Evolutionary conservation across 2,888 invertebrate species (phyloP), one percentile per base, ranked within the genome.

Genomic region (Mantis religiosa): DNA sequence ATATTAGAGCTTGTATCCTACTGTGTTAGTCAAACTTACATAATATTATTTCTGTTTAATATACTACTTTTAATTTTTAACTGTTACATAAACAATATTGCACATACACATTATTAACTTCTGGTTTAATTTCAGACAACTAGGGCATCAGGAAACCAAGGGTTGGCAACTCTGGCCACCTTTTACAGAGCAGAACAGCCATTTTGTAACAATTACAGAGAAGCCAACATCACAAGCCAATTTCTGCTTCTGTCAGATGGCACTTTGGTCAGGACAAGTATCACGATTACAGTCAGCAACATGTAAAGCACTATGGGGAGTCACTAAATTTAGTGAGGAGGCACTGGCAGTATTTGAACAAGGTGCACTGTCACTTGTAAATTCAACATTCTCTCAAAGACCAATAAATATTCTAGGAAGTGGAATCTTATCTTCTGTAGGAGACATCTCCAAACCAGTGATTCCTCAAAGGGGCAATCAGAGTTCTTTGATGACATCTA

Each of bases 221-320:
- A 92, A 93, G 87, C 93, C 95, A 25, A 93, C 93, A 90, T 88
- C 94, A 0, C 92, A 92, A 4, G 93, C 93, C 47, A 91, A 92
- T 84, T 93, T 93, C 90, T 91, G 91, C 27, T 91, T 91, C 91
- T 96, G 96, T 91, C 95, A 96, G 92, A 96, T 96, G 94, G 96
- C 95, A 9, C 92, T 96, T 12, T 96, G 96, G 96, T 95, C 95
- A 4, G 95, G 95, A 90, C 93, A 95, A 89, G 94, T 93, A 0
- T 94, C 96, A 89, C 93, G 95, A 90, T 92, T 96, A 28, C 93
- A 94, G 89, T 95, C 94, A 41, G 92, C 94, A 1, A 91, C 94
- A 3, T 96, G 96, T 82, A 82, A 88, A 82, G 88, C 89, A 28
- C 27, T 90, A 9, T 84, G 85, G 28, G 89, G 87, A 28, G 83